Conservation (phyloP, 2,888 invertebrate species). For the Drosophila dives region DNA sequence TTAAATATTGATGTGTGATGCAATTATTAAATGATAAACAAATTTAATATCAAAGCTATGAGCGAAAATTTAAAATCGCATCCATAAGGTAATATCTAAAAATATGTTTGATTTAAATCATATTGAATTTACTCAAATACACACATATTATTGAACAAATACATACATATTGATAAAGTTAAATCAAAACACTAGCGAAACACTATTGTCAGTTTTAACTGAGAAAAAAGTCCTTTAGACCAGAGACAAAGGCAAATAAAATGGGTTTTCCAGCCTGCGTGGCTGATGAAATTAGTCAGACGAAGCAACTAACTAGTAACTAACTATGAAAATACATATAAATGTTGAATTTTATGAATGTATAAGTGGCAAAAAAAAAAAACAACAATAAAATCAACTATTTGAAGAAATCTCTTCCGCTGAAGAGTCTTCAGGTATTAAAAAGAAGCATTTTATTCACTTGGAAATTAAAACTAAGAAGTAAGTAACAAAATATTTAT, state of each 20-base stretch:
- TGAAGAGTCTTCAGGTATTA: slow-evolving; percentile 50
- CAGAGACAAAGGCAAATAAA: slow-evolving; percentile 28
- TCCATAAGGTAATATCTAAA: slow-evolving; percentile 55
- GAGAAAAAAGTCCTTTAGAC: slow-evolving; percentile 27
- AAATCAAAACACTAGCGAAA: slow-evolving; percentile 12
- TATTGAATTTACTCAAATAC: slow-evolving; percentile 79
- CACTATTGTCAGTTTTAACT: slow-evolving; percentile 7
- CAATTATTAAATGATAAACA: slow-evolving; percentile 66
- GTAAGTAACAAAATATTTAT: slow-evolving; percentile 3
- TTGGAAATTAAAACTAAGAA: background rate
- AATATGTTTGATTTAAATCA: slow-evolving; percentile 69
- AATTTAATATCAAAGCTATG: slow-evolving; percentile 44
- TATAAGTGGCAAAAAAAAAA: slow-evolving; percentile 38
- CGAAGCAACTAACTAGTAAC: slow-evolving; percentile 29
- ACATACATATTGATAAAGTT: slow-evolving; percentile 13
- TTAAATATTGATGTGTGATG: slow-evolving; percentile 59
- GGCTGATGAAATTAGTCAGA: slow-evolving; percentile 17
- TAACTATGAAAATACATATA: slow-evolving; percentile 44
- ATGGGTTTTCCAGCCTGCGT: slow-evolving; percentile 14
- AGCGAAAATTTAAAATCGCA: slow-evolving; percentile 46
- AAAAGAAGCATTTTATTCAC: slow-evolving; percentile 23
- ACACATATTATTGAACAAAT: slow-evolving; percentile 70
- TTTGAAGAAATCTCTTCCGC: slow-evolving; percentile 53
- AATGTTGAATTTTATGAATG: slow-evolving; percentile 69
- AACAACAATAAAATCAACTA: slow-evolving; percentile 59